phyloP scores from a whole-genome alignment of 2,888 invertebrate species.

The Phortica okadai region DNA sequence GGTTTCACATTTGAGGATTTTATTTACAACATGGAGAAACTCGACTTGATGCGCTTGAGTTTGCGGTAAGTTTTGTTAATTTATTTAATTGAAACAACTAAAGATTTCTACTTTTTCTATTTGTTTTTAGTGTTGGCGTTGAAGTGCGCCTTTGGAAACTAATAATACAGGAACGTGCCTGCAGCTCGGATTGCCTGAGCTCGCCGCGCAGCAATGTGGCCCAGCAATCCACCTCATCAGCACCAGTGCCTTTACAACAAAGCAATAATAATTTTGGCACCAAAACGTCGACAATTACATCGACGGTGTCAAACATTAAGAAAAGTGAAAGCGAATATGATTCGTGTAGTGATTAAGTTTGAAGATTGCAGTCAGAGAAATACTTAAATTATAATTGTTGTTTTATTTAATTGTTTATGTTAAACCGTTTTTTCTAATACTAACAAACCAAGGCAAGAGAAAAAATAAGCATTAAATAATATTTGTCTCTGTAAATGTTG shows the following conservation, averaged over 20 bases:
- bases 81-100: not conserved
- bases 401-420: conserved; percentile 19
- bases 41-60: conserved; percentile 87
- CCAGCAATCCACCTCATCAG: conserved; percentile 25
- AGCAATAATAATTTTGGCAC: conserved; percentile 17
- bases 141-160: conserved; percentile 92
- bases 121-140: conserved; percentile 83
- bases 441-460: not conserved
- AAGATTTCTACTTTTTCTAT: not conserved
- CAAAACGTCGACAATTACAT: conserved; percentile 41
- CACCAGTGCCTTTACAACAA: conserved; percentile 30
- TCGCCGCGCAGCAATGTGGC: conserved; percentile 45
- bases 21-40: conserved; percentile 85
- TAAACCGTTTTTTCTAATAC: not conserved
- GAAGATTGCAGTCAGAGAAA: not conserved
- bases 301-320: conserved; percentile 50
- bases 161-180: conserved; percentile 77
- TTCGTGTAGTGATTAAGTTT: conserved; percentile 70
- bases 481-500: not conserved
- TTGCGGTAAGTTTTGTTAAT: conserved; percentile 81
- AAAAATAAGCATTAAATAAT: not conserved
- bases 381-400: conserved; percentile 9
- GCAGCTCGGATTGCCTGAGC: conserved; percentile 54
- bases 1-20: conserved; percentile 89
- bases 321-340: conserved; percentile 74